These are phyloP conservation scores for Solenopsis invicta DNA, from an alignment of 1,140 invertebrate species.

Conservation along the genomic window DNA sequence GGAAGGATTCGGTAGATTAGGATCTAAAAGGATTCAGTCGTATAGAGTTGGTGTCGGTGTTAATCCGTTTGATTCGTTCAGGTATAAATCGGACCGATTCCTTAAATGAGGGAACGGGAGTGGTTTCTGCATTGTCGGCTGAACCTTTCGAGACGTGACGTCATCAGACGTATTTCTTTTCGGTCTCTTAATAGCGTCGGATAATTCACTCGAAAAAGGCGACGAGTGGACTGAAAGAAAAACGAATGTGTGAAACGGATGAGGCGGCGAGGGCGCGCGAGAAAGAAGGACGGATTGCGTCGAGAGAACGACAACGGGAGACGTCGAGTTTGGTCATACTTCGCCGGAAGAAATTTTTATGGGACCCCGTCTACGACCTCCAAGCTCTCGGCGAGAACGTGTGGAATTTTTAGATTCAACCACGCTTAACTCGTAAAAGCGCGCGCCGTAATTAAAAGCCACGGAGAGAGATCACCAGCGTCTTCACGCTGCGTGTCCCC, in stretches of 20 bases:
- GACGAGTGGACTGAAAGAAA: slow-evolving; percentile 72
- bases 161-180: slow-evolving; percentile 66
- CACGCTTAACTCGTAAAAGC: slow-evolving; percentile 72
- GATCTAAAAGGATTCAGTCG: slow-evolving; percentile 50
- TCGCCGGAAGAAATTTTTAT: slow-evolving; percentile 85
- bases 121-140: slow-evolving; percentile 62
- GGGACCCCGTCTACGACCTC: slow-evolving; percentile 74
- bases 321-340: slow-evolving; percentile 74
- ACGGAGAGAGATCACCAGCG: slow-evolving; percentile 64
- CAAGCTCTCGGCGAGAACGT: slow-evolving; percentile 76
- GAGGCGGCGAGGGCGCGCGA: slow-evolving; percentile 21
- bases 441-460: slow-evolving; percentile 80
- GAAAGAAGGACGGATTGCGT: neutral
- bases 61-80: slow-evolving; percentile 71
- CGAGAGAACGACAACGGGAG: slow-evolving; percentile 22
- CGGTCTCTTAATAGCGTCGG: slow-evolving; percentile 66
- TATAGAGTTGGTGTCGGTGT: slow-evolving; percentile 50
- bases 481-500: slow-evolving; percentile 59
- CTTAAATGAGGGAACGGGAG: slow-evolving; percentile 70
- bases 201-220: slow-evolving; percentile 74
- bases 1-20: slow-evolving; percentile 46
- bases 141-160: slow-evolving; percentile 68
- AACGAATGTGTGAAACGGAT: slow-evolving; percentile 50
- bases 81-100: slow-evolving; percentile 75
- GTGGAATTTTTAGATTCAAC: slow-evolving; percentile 79